phyloP scores from a whole-genome alignment of 2,797 vertebrate species.

The Margarornis squamiger region DNA sequence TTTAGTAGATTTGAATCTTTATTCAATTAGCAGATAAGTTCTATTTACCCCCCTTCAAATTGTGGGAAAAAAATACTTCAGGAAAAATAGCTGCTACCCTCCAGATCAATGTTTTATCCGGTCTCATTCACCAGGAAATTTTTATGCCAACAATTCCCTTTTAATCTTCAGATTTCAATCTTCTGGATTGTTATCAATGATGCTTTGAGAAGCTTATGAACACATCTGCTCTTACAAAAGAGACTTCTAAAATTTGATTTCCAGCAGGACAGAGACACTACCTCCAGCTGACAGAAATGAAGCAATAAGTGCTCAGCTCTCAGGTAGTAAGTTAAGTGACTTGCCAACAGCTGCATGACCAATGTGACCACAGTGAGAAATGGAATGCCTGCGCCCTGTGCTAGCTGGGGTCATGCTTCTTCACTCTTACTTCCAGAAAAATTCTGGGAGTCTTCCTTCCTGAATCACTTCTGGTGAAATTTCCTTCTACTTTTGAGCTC shows the following conservation, averaged over 20 bases:
- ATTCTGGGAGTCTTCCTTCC: not conserved
- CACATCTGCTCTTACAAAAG: not conserved
- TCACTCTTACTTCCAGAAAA: not conserved
- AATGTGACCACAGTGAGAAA: not conserved
- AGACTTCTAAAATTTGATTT: not conserved
- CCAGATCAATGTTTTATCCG: not conserved
- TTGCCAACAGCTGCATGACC: not conserved
- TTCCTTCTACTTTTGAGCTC: not conserved
- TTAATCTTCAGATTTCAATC: not conserved
- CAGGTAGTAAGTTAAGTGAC: not conserved
- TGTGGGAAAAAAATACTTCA: not conserved
- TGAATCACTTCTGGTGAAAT: not conserved
- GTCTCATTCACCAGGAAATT: not conserved
- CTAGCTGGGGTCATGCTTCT: not conserved
- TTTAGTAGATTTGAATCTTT: constrained; percentile 6
- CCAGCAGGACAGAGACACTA: not conserved
- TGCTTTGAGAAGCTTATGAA: not conserved
- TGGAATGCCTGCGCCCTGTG: not conserved
- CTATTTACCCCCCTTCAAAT: not conserved
- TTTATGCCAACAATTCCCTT: not conserved
- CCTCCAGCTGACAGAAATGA: not conserved
- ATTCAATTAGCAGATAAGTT: constrained; percentile 10
- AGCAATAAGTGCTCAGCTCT: not conserved
- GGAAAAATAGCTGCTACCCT: not conserved
- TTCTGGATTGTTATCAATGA: not conserved